Evolutionary conservation across 1,140 invertebrate genomes (phyloP).

Genomic region (Drosophila mojavensis): DNA sequence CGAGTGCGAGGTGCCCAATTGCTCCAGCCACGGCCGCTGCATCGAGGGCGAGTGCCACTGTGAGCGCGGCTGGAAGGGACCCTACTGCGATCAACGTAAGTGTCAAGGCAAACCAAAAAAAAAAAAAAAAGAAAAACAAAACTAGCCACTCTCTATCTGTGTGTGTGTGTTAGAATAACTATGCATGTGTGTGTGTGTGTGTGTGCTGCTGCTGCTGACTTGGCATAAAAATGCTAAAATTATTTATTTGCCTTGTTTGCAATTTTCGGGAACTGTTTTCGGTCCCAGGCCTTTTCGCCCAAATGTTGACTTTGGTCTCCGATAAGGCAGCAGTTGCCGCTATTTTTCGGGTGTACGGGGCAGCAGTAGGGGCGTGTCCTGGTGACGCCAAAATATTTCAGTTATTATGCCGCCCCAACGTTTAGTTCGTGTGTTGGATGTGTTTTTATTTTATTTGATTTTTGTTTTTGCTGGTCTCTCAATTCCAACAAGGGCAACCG

Average conservation of each 20-base stretch:
- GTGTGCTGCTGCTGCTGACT: conserved; percentile 57
- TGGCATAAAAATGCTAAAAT: conserved; percentile 81
- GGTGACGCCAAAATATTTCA: conserved; percentile 78
- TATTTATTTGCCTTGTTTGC: conserved; percentile 82
- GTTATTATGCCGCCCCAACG: conserved; percentile 68
- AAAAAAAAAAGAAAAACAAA: background rate
- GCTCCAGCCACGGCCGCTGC: conserved; percentile 95
- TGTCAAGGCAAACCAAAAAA: conserved; percentile 45
- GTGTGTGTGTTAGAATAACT: conserved; percentile 28
- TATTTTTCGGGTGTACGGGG: background rate
- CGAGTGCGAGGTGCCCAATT: conserved; percentile 96
- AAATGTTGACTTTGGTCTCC: conserved; percentile 65
- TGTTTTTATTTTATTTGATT: conserved; percentile 12
- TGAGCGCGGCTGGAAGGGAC: conserved; percentile 94
- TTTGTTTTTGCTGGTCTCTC: conserved; percentile 32
- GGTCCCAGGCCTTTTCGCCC: conserved; percentile 2
- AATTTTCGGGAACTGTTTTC: conserved; percentile 60
- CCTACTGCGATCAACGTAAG: conserved; percentile 93
- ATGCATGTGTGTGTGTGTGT: conserved; percentile 9
- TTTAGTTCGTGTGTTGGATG: conserved; percentile 13
- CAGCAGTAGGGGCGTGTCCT: conserved; percentile 28
- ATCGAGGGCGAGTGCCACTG: conserved; percentile 95
- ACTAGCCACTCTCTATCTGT: conserved; percentile 4
- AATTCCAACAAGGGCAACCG: conserved; percentile 27
- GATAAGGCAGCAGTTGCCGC: conserved; percentile 49